phyloP scores from a whole-genome alignment of 2,888 invertebrate genomes.

The Steinernema hermaphroditum region DNA sequence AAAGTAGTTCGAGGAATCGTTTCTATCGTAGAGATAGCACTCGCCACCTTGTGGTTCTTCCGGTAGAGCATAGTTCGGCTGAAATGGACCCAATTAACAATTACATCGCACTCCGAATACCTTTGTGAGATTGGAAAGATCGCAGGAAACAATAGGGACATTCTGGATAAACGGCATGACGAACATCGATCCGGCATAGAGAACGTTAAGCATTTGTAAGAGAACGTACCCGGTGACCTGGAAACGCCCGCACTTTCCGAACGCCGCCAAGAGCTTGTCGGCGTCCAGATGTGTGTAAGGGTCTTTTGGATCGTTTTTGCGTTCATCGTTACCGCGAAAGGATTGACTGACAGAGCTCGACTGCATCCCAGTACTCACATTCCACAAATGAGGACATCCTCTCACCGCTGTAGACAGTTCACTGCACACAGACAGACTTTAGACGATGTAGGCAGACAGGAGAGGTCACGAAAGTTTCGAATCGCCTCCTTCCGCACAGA shows the following conservation, averaged over 20 bases:
- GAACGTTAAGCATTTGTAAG: conserved; percentile 4
- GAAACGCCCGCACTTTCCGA: conserved; percentile 25
- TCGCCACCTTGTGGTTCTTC: neutral
- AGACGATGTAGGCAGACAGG: no score
- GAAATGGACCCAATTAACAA: neutral
- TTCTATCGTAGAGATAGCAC: neutral
- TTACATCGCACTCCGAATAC: neutral
- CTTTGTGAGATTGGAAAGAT: neutral
- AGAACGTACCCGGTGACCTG: conserved; percentile 28
- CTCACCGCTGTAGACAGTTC: no score
- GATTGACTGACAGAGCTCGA: no score
- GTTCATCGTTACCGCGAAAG: neutral
- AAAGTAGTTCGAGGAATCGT: neutral
- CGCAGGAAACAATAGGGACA: neutral
- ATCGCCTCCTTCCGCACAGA: no score
- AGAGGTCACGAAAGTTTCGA: no score
- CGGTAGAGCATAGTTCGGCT: neutral
- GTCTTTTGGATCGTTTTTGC: neutral
- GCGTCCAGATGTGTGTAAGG: neutral
- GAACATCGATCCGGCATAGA: conserved; percentile 28
- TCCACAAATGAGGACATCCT: no score
- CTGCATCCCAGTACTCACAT: no score
- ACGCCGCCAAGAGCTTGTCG: conserved; percentile 28
- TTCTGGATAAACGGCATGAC: conserved; percentile 34
- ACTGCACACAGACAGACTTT: no score